Conservation (phyloP, 2,113 vertebrate species). For the Limnothrissa miodon region DNA sequence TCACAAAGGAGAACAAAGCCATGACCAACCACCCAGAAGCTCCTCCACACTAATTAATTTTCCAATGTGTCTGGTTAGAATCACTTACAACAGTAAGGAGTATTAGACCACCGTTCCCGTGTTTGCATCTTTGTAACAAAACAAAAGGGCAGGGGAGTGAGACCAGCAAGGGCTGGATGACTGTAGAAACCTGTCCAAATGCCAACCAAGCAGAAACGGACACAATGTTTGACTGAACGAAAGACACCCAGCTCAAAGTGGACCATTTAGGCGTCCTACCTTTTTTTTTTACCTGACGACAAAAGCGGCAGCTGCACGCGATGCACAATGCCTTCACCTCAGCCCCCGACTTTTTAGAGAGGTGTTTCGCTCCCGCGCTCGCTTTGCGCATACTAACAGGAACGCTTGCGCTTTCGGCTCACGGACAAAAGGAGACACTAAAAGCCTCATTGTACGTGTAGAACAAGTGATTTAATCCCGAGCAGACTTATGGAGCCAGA, state of each 20-base stretch:
- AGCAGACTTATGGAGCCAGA: conserved; percentile 4
- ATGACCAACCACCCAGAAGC: not conserved
- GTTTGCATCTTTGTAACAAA: not conserved
- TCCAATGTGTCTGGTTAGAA: not conserved
- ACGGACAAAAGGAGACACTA: conserved; percentile 4
- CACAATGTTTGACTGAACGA: not conserved
- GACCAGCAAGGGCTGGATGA: not conserved
- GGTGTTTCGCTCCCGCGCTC: not conserved
- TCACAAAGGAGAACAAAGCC: not conserved
- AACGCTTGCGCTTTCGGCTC: not conserved
- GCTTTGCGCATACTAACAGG: not conserved
- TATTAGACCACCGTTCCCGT: not conserved
- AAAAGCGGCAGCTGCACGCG: not conserved
- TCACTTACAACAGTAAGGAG: not conserved
- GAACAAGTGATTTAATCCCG: not conserved
- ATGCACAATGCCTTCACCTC: conserved; percentile 6
- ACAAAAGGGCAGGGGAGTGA: not conserved
- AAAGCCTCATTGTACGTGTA: not conserved
- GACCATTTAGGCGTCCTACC: not conserved
- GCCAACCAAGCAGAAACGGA: not conserved
- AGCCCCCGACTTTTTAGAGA: not conserved
- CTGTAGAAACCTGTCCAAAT: not conserved
- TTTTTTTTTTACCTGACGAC: not conserved
- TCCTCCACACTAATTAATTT: not conserved
- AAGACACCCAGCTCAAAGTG: not conserved